Evolutionary conservation across 2,113 vertebrate genomes (phyloP).

Genomic region (Caretta caretta): DNA sequence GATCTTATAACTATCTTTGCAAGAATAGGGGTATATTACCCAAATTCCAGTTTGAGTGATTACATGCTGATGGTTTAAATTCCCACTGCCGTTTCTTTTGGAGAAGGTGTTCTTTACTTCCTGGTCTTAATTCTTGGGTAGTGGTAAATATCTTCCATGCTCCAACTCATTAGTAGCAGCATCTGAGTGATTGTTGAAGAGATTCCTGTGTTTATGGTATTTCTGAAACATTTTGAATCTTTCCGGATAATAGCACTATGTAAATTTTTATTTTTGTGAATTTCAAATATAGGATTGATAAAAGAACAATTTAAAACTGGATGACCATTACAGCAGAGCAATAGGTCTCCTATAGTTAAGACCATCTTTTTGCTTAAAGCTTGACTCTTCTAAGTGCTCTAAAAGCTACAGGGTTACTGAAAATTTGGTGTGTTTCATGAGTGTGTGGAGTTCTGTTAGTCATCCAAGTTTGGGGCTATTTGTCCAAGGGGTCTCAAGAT

Average conservation of each 20-base stretch:
- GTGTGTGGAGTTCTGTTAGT: neutral
- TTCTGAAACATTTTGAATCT: neutral
- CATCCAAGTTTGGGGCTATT: neutral
- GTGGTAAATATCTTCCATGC: neutral
- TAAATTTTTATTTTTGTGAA: neutral
- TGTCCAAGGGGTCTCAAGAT: neutral
- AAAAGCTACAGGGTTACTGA: neutral
- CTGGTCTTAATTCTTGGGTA: neutral
- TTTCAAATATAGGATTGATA: neutral
- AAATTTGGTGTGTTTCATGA: neutral
- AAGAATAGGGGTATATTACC: neutral
- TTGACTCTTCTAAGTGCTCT: neutral
- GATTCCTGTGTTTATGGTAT: neutral
- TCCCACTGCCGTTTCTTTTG: conserved; percentile 19
- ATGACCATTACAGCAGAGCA: neutral
- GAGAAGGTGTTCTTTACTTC: conserved; percentile 20
- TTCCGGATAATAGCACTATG: neutral
- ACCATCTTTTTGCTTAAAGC: neutral
- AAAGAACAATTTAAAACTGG: neutral
- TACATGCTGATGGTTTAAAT: neutral
- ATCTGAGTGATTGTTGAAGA: neutral
- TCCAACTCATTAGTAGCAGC: neutral
- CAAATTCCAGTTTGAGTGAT: conserved; percentile 5
- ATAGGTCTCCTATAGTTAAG: neutral
- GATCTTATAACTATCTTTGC: neutral